A percentile compares a stretch with the other conserved stretches of the same genome.
These are phyloP conservation scores for Drosophila meridiana DNA, from an alignment of 2,888 invertebrate species.

Conservation along the genomic window DNA sequence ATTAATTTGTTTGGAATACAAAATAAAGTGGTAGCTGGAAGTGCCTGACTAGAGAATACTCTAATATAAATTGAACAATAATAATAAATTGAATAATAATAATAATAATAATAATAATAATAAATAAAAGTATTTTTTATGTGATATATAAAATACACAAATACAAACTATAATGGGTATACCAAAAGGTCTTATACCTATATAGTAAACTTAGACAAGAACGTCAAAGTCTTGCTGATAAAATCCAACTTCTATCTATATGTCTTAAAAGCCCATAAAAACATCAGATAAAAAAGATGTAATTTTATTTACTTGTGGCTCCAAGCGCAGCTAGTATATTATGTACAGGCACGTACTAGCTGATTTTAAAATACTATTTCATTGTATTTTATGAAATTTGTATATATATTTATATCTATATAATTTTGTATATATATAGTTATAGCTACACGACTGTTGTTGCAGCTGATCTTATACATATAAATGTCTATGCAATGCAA, in stretches of 20 bases:
- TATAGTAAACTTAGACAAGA: neutral
- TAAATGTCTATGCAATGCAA: no score
- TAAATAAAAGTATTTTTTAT: neutral
- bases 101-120: no score
- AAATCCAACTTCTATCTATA: neutral
- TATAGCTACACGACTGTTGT: no score
- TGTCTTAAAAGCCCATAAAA: neutral
- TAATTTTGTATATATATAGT: no score
- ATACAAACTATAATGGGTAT: neutral
- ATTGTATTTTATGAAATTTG: neutral
- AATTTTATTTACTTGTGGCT: neutral
- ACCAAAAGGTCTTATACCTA: neutral
- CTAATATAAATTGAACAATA: neutral
- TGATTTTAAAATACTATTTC: neutral
- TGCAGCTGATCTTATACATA: no score
- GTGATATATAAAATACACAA: neutral
- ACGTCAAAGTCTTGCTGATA: neutral
- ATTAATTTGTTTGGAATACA: neutral
- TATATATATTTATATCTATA: no score
- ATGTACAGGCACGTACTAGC: neutral
- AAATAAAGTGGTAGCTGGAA: neutral
- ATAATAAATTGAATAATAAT: no score
- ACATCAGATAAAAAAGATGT: slow-evolving; percentile 6
- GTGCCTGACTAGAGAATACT: neutral
- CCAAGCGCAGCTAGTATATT: neutral